Evolutionary conservation across 2,797 vertebrate species (phyloP).

Genomic region (Clamator glandarius): DNA sequence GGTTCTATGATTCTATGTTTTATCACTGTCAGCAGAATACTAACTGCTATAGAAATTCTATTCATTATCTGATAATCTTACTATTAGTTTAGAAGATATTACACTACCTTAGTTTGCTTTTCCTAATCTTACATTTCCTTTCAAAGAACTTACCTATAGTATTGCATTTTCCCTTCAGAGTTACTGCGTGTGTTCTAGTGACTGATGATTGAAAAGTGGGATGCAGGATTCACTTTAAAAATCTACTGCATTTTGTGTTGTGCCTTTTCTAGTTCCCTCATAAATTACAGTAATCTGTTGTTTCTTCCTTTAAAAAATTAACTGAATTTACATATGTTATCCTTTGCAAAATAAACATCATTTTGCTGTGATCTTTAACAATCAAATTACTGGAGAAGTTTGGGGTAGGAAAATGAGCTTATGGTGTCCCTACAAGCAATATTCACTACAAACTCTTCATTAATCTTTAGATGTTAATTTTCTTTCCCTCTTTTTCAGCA

Average conservation of each 20-base stretch:
- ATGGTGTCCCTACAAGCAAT: constrained; percentile 39
- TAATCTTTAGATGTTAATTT: constrained; percentile 61
- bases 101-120: neutral
- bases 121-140: neutral
- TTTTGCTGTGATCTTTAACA: constrained; percentile 64
- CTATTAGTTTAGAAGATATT: neutral
- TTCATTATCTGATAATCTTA: neutral
- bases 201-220: neutral
- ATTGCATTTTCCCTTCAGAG: neutral
- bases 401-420: constrained; percentile 34
- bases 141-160: neutral
- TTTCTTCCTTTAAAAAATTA: constrained; percentile 9
- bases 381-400: constrained; percentile 47
- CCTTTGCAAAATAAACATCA: constrained; percentile 28
- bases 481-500: constrained; percentile 61
- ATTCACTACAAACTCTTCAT: constrained; percentile 36
- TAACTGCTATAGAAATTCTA: neutral
- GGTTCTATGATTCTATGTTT: neutral
- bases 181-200: neutral
- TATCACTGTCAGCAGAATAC: neutral
- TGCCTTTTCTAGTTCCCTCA: neutral
- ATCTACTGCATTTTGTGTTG: neutral
- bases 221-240: neutral
- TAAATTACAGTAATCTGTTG: neutral
- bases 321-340: constrained; percentile 25